phyloP scores from a whole-genome alignment of 2,797 vertebrate species.

The Petrocephalus schoutedeni region DNA sequence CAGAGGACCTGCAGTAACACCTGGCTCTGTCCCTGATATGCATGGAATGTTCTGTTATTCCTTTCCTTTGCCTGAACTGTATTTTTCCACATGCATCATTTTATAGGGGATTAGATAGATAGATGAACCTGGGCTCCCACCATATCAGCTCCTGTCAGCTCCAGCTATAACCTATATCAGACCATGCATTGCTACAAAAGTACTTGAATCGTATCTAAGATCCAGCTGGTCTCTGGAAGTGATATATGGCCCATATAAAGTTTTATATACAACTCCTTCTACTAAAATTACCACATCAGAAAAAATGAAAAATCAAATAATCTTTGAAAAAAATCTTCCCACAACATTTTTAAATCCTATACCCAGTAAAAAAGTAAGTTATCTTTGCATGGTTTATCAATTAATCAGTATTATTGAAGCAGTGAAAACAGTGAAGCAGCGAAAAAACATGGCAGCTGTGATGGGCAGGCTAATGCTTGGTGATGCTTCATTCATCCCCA shows the following conservation, averaged over 20 bases:
- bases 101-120: too few relatives aligned
- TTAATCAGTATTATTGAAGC: too few relatives aligned
- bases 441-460: too few relatives aligned
- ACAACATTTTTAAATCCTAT: too few relatives aligned
- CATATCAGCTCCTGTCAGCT: too few relatives aligned
- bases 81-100: neutral
- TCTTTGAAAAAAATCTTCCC: too few relatives aligned
- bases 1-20: conserved; percentile 46
- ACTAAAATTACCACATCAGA: neutral
- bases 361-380: too few relatives aligned
- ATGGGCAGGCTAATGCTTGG: neutral
- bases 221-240: neutral
- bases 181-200: too few relatives aligned
- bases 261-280: neutral
- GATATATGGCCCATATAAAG: neutral
- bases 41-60: conserved; percentile 45
- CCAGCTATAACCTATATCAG: too few relatives aligned
- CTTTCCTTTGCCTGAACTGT: neutral
- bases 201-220: neutral
- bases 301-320: neutral
- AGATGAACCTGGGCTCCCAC: too few relatives aligned
- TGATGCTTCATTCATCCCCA: neutral
- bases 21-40: conserved; percentile 51
- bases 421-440: too few relatives aligned
- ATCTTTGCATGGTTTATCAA: too few relatives aligned